A percentile compares a stretch with the other conserved stretches of the same genome.
These are phyloP conservation scores for Cercopithecus neglectus DNA, from an alignment of 2,797 vertebrate species.

Conservation along the genomic window DNA sequence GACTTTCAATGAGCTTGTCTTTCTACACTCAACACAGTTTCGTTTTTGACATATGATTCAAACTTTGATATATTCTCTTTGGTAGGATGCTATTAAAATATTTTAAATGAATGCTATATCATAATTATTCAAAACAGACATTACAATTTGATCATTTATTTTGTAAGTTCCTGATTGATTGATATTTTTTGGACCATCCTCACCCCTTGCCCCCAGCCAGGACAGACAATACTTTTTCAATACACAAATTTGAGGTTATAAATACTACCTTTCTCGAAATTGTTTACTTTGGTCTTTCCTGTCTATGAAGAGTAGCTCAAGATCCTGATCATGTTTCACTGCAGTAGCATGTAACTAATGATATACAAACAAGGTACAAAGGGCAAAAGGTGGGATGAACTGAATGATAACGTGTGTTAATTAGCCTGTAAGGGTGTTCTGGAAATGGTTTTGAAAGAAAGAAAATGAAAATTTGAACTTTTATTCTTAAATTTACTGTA, in stretches of 20 bases:
- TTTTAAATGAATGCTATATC: not conserved
- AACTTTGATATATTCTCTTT: not conserved
- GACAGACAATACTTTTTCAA: not conserved
- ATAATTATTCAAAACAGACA: not conserved
- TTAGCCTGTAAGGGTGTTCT: not conserved
- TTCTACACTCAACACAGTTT: not conserved
- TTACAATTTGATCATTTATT: rapidly evolving
- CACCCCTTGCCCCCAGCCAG: not conserved
- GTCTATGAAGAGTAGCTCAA: not conserved
- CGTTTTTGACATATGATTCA: slow-evolving; percentile 32
- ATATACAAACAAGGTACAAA: not conserved
- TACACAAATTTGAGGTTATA: not conserved
- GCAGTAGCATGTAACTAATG: not conserved
- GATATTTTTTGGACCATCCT: not conserved
- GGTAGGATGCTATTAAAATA: not conserved
- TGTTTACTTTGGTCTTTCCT: not conserved
- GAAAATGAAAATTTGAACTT: not conserved
- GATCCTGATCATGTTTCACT: not conserved
- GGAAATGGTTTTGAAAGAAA: not conserved
- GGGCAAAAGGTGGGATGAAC: not conserved
- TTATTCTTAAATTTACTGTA: not conserved
- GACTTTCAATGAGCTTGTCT: not conserved
- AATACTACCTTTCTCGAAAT: not conserved
- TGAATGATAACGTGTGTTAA: slow-evolving; percentile 48
- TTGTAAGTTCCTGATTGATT: not conserved